Base-by-base conservation (phyloP, 2,888 invertebrate genomes). In the Empis livida region DNA sequence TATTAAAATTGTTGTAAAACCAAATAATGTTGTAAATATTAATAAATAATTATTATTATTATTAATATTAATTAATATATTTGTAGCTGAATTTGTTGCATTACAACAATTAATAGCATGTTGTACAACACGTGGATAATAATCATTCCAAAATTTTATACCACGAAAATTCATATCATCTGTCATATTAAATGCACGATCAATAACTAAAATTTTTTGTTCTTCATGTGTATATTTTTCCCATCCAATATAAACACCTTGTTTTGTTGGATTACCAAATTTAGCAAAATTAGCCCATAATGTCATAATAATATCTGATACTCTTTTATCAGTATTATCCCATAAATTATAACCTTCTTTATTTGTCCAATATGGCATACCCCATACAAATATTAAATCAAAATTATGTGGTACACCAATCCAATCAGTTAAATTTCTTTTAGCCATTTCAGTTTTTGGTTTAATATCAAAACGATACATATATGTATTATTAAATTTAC, bases 91-190 rank as follows among this genome's bases (percentile, higher is more conserved):
- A 50, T 64, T 63, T 14, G 66, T 66, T 50, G 73, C 74, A 61
- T 84, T 84, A 59, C 88, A 89, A 61, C 88, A 88, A 58, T 80
- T 79, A 5, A 78, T 79, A 1, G 85, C 80, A 51, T 83, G 78
- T 57, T 79, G 77, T 11, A 84, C 68, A 38, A 88, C 78, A 66
- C 77, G 81, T 0, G 88, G 88, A 61, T 84, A 89, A 63, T 86
- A 86, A 51, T 83, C 79, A 56, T 86, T 85, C 89, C 89, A 89
- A 68, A 89, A 89, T 52, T 82, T 80, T 53, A 87, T 77, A 17
- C 84, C 79, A 59, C 82, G 83, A 59, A 85, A 84, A 66, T 87
- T 83, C 30, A 87, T 73, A 0, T 77, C 65, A 55, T 80, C 78
- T 56, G 81, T 83, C 80, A 87, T 86, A 51, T 82, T 81, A 58